These are phyloP conservation scores for Erythrocebus patas DNA, from an alignment of 2,113 vertebrate genomes.

Conservation along the genomic window DNA sequence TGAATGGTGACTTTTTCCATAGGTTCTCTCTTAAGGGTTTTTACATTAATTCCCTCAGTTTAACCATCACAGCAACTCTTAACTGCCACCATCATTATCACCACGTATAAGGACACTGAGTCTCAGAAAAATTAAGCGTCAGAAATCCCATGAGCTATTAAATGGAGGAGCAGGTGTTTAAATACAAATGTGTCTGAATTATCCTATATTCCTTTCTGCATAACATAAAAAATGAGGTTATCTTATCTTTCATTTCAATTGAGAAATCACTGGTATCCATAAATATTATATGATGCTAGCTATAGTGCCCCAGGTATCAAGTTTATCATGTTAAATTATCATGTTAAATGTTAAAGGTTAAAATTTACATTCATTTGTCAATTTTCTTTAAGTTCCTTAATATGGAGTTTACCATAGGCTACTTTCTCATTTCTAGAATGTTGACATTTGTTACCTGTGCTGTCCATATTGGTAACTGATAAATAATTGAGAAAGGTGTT, in stretches of 20 bases:
- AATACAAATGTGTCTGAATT: not conserved
- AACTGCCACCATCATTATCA: not conserved
- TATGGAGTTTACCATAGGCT: not conserved
- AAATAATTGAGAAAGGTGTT: not conserved
- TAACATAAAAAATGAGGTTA: not conserved
- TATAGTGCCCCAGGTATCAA: not conserved
- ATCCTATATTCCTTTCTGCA: not conserved
- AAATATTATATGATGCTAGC: not conserved
- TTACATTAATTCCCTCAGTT: not conserved
- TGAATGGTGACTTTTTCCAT: not conserved
- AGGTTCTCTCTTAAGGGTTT: not conserved
- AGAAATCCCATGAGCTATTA: not conserved
- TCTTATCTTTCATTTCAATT: constrained; percentile 37
- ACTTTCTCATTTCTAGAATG: constrained; percentile 1
- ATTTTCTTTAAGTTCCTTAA: not conserved
- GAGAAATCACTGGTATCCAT: not conserved
- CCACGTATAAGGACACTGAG: not conserved
- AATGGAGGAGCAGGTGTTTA: not conserved
- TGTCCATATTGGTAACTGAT: not conserved
- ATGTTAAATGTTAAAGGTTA: not conserved
- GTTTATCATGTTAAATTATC: not conserved
- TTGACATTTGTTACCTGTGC: not conserved
- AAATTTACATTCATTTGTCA: not conserved
- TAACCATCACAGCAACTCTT: not conserved
- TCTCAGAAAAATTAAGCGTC: not conserved